Percentiles rank a stretch among this genome's conserved stretches.
These are phyloP conservation scores for Corythoichthys intestinalis DNA, from an alignment of 2,113 vertebrate genomes.

Conservation along the genomic window DNA sequence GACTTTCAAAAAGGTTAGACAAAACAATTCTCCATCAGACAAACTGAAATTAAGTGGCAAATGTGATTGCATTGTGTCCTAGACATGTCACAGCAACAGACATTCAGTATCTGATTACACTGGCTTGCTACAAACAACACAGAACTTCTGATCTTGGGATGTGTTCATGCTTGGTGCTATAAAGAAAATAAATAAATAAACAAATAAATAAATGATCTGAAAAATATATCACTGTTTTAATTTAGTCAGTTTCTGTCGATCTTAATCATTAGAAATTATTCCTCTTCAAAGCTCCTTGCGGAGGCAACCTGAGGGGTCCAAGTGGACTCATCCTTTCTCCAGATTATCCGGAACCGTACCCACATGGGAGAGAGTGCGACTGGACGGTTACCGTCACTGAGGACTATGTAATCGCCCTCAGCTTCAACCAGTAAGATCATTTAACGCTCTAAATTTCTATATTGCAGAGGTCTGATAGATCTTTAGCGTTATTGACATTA, in stretches of 20 bases:
- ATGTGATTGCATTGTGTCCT: slow-evolving; percentile 29
- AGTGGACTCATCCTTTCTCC: slow-evolving; percentile 92
- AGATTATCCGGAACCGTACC: slow-evolving; percentile 91
- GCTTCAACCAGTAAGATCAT: slow-evolving; percentile 83
- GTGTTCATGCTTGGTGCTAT: slow-evolving; percentile 18
- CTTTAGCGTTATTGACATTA: background rate
- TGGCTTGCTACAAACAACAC: slow-evolving; percentile 21
- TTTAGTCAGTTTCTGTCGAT: background rate
- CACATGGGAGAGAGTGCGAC: slow-evolving; percentile 92
- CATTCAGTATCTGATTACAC: slow-evolving; percentile 38
- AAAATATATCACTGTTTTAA: background rate
- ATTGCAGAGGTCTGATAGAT: too few species aligned
- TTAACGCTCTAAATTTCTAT: too few species aligned
- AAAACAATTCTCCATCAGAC: slow-evolving; percentile 32
- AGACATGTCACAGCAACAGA: slow-evolving; percentile 39
- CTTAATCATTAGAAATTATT: slow-evolving; percentile 1
- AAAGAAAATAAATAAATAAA: slow-evolving; percentile 38
- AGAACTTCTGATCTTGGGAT: slow-evolving; percentile 20
- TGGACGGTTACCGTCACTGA: slow-evolving; percentile 88
- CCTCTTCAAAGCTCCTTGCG: slow-evolving; percentile 82
- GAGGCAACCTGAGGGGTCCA: slow-evolving; percentile 86
- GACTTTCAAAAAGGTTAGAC: slow-evolving; percentile 31
- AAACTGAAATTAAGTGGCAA: slow-evolving; percentile 52
- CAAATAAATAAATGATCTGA: slow-evolving; percentile 18
- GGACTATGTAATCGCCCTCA: slow-evolving; percentile 92